These are phyloP conservation scores for Eilema sororculum DNA, from an alignment of 2,888 invertebrate species.

Conservation along the genomic window DNA sequence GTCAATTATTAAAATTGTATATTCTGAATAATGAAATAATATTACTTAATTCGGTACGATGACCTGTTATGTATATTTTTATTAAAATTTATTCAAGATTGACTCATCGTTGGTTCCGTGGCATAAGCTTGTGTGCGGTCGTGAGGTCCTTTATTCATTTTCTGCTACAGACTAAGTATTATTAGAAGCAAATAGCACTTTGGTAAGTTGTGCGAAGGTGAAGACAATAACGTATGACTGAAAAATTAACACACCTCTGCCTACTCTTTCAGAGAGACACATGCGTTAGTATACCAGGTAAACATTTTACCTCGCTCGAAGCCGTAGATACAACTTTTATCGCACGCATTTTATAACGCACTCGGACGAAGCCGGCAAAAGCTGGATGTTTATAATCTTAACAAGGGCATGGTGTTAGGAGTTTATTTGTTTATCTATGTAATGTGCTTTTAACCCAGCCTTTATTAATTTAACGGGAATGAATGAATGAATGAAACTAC, in stretches of 20 bases:
- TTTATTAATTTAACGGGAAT: constrained; percentile 30
- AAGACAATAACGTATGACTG: background rate
- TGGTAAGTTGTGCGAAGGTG: background rate
- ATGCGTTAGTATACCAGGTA: background rate
- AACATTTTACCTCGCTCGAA: background rate
- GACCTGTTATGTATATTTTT: constrained; percentile 4
- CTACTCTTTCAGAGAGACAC: background rate
- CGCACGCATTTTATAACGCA: background rate
- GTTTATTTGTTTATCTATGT: constrained; percentile 30
- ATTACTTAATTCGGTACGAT: background rate
- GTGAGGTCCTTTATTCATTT: background rate
- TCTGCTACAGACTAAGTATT: background rate
- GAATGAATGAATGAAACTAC: constrained; percentile 28
- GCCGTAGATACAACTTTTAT: background rate
- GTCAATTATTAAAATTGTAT: constrained; percentile 4
- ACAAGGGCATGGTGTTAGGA: constrained; percentile 13
- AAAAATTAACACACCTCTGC: background rate
- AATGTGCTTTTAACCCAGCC: constrained; percentile 26
- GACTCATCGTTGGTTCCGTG: background rate
- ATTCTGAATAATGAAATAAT: background rate
- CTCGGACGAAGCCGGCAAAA: background rate
- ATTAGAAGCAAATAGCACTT: background rate
- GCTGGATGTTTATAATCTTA: background rate
- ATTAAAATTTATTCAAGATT: background rate
- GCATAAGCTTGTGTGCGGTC: background rate